A percentile compares a stretch with the other conserved stretches of the same genome.
phyloP scores from a whole-genome alignment of 2,797 vertebrate genomes.

The Limnodromus scolopaceus region DNA sequence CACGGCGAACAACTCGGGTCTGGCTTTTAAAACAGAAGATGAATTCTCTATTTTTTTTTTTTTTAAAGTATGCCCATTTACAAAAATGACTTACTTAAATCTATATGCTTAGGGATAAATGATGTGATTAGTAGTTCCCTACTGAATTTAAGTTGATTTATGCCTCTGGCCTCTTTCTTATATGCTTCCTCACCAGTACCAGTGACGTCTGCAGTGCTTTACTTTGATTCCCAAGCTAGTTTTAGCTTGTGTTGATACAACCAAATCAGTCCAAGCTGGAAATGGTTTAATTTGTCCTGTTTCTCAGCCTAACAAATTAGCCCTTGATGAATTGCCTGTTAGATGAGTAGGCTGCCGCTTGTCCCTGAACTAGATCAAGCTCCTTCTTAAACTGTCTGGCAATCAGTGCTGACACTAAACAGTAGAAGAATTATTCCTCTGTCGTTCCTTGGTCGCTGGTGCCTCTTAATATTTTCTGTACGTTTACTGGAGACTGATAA shows the following conservation, averaged over 20 bases:
- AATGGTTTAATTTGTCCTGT: neutral
- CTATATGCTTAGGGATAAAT: neutral
- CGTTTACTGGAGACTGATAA: neutral
- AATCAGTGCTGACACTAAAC: neutral
- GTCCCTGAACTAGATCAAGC: neutral
- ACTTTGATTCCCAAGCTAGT: neutral
- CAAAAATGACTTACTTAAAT: neutral
- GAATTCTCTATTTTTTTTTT: neutral
- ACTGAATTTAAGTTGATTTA: neutral
- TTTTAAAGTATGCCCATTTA: rapidly evolving
- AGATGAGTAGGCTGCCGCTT: neutral
- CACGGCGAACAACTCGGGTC: neutral
- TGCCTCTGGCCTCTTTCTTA: neutral
- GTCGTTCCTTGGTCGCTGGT: neutral
- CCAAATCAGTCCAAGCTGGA: neutral
- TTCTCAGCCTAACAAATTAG: neutral
- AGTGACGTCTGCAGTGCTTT: neutral
- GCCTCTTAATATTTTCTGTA: neutral
- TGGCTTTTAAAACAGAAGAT: neutral
- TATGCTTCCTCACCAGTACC: neutral
- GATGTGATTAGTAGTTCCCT: neutral
- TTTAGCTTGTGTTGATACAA: neutral
- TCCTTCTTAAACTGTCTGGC: neutral
- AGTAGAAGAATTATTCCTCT: neutral
- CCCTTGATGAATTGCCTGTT: neutral